Evolutionary conservation across 2,797 vertebrate species (phyloP).

Genomic region (Spinus olivaceus): DNA sequence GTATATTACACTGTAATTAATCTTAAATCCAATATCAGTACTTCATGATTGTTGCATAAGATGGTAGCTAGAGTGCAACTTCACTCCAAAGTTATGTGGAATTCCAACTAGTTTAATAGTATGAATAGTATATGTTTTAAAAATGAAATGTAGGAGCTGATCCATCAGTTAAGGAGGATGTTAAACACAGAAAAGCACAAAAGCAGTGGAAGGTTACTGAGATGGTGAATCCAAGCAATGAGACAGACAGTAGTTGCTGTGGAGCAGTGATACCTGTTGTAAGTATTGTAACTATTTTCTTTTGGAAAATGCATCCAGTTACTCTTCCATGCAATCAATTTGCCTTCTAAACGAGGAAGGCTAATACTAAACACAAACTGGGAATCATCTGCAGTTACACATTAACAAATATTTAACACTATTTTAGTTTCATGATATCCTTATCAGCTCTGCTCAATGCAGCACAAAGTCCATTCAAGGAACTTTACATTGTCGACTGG

Average conservation of each 20-base stretch:
- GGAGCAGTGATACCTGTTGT: background rate
- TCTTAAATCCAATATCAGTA: background rate
- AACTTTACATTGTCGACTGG: background rate
- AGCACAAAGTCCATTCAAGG: conserved; percentile 12
- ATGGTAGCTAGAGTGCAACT: background rate
- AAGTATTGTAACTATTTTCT: background rate
- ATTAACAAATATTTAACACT: conserved; percentile 3
- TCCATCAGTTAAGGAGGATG: background rate
- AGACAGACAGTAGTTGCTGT: background rate
- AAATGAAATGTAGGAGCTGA: background rate
- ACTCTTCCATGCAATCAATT: background rate
- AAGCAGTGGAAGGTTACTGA: background rate
- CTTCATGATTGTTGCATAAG: background rate
- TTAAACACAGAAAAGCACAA: background rate
- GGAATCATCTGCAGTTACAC: background rate
- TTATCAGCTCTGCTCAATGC: background rate
- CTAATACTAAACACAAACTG: background rate
- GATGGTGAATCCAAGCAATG: background rate
- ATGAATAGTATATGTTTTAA: background rate
- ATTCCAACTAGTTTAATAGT: background rate
- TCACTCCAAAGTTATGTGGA: background rate
- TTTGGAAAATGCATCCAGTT: background rate
- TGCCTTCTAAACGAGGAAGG: background rate
- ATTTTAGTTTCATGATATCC: background rate
- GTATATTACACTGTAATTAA: background rate